Conservation (phyloP, 2,797 vertebrate genomes). For the Coracias cyanogaster region DNA sequence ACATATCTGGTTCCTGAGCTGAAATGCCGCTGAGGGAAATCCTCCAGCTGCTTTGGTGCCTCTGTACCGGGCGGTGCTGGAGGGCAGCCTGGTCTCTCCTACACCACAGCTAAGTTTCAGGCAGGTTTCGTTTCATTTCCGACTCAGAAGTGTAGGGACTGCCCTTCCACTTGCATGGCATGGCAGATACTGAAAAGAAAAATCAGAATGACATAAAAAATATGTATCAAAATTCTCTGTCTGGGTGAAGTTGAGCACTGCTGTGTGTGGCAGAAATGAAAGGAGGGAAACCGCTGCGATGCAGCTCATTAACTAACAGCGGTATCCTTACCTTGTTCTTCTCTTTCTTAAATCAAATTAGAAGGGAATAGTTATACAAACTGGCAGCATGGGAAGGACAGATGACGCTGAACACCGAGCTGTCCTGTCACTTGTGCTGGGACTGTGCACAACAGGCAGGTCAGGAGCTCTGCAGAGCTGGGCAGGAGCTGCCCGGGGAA, state of each 20-base stretch:
- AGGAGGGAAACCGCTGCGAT: not conserved
- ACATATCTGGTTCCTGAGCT: not conserved
- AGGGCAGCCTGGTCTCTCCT: not conserved
- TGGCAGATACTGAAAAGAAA: not conserved
- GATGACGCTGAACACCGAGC: not conserved
- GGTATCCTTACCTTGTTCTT: not conserved
- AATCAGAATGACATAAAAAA: not conserved
- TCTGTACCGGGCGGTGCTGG: not conserved
- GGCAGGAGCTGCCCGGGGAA: not conserved
- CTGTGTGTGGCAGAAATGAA: not conserved
- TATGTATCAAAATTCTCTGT: not conserved
- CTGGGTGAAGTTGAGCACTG: not conserved
- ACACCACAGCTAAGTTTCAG: not conserved
- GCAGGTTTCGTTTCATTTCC: not conserved
- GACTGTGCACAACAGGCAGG: not conserved
- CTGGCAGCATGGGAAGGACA: not conserved
- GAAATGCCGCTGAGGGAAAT: not conserved
- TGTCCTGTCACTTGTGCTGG: not conserved
- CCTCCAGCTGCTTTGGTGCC: not conserved
- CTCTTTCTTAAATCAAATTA: not conserved
- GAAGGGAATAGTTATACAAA: not conserved
- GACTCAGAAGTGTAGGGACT: not conserved
- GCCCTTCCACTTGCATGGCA: not conserved
- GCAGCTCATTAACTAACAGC: fast-evolving
- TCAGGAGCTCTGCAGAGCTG: not conserved